Base-by-base conservation (phyloP, 2,797 vertebrate species). In the Dromococcyx pavoninus region DNA sequence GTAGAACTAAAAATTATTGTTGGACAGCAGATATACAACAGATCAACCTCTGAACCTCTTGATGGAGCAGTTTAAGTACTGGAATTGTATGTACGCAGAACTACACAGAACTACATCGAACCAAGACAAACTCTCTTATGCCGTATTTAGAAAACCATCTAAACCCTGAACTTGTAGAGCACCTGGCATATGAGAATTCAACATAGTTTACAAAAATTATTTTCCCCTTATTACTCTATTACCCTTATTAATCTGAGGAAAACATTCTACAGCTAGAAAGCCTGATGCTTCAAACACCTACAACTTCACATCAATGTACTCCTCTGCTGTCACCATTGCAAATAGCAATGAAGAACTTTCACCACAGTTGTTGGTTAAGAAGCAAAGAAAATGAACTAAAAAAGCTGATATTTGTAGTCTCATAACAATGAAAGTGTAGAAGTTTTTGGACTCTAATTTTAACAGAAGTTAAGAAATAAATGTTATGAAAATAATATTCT, bases 361-460 rank as follows among this genome's bases (percentile, higher is more conserved):
- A 10, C 13, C 30, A n/a, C 13, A 23, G n/a, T 51, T 41, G 19
- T 30, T 57, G 33, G 25, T 72, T 41, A 82, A 13, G 11, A 75
- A 78, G 46, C 16, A 89, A 84, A 84, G 22, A 53, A 81, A 72
- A 43, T 61, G 2, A 84, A 44, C 32, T 39, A 35, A 83, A 80
- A 72, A 17, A 11, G 2, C 3, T 66, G n/a, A 2, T 16, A 16
- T 67, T 0, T 0, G 14, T 50, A 33, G 7, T 39, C 30, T 61
- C 35, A 22, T 71, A 57, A 43, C 6, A 48, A 41, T 35, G 41
- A 80, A 58, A 8, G 9, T 4, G 8, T 5, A 64, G 65, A 83
- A 89, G 12, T 13, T 43, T 11, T 17, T 0, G 9, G 41, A 74
- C 7, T 67, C 41, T 5, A 2, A 54, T 32, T 44, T 39, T 27